Evolutionary conservation across 2,888 invertebrate genomes (phyloP), one percentile per base, ranked within the genome.

Genomic region (Cinara cedri): DNA sequence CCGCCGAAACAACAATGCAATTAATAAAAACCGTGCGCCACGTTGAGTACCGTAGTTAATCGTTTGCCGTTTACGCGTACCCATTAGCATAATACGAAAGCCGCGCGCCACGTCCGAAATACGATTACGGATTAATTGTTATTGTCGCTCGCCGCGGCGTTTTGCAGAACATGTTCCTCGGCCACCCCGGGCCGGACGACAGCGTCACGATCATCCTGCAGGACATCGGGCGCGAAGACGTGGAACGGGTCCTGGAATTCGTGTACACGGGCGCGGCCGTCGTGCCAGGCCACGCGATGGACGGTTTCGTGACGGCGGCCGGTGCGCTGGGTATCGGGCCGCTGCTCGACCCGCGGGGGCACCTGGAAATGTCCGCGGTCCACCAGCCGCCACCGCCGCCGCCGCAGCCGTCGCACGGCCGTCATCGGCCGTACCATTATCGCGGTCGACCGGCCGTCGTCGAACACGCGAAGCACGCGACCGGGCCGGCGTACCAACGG

Each of bases 211-310:
- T 91, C 70, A 90, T 91, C 81, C 87, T 92, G 72, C 90, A 91
- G 34, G 91, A 91, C 83, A 88, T 91, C 81, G 88, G 89, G 83
- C 86, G 88, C 75, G 88, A 89, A 80, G 90, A 89, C 82, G 88
- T 92, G 86, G 88, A 89, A 0, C 88, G 89, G 16, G 88, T 91
- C 11, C 87, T 92, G 57, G 90, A 90, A 83, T 91, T 91, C 84
- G 89, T 91, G 82, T 92, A 92, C 84, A 90, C 90, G 57, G 92
- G 91, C 76, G 90, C 89, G 84, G 90, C 90, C 0, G 85, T 87
- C 4, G 86, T 92, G 44, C 88, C 89, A n/a, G 87, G 88, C 55
- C 86, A 87, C n/a, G 87, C 88, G 81, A 83, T 91, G 26, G 85
- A 87, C 71, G 88, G 88, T 66, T 91, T 91, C 84, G 85, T 91